Evolutionary conservation across 2,888 invertebrate species (phyloP).

Genomic region (Cynaeus angustus): DNA sequence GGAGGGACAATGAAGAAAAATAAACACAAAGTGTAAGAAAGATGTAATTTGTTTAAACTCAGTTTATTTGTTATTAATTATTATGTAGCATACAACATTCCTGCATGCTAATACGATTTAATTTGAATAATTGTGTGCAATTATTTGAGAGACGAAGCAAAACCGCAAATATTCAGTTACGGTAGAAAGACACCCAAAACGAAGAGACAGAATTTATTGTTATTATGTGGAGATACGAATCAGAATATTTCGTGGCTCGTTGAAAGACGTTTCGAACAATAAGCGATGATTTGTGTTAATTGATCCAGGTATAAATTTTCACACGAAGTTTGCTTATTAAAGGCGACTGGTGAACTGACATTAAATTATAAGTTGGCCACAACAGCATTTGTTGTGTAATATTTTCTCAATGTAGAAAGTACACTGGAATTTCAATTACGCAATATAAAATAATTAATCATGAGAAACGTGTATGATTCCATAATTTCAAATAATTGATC

Average conservation of each 20-base stretch:
- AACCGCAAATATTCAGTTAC: conserved; percentile 28
- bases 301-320: conserved; percentile 42
- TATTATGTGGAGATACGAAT: too few species aligned
- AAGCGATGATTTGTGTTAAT: conserved; percentile 37
- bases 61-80: conserved; percentile 37
- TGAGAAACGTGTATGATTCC: conserved; percentile 45
- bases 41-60: conserved; percentile 35
- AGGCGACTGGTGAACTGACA: conserved; percentile 42
- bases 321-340: conserved; percentile 38
- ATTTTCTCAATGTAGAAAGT: conserved; percentile 53
- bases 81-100: conserved; percentile 1
- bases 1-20: conserved; percentile 23
- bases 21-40: conserved; percentile 27
- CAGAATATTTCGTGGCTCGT: background rate
- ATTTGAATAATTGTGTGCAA: conserved; percentile 13
- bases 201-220: too few species aligned
- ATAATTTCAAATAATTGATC: conserved; percentile 8
- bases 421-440: conserved; percentile 51
- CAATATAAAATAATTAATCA: conserved; percentile 49
- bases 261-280: background rate
- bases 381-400: conserved; percentile 50
- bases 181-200: background rate
- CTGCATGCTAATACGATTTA: background rate
- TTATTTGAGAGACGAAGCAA: conserved; percentile 12
- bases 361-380: conserved; percentile 50